phyloP scores from a whole-genome alignment of 2,888 invertebrate species.

The Lithophane ornitopus region DNA sequence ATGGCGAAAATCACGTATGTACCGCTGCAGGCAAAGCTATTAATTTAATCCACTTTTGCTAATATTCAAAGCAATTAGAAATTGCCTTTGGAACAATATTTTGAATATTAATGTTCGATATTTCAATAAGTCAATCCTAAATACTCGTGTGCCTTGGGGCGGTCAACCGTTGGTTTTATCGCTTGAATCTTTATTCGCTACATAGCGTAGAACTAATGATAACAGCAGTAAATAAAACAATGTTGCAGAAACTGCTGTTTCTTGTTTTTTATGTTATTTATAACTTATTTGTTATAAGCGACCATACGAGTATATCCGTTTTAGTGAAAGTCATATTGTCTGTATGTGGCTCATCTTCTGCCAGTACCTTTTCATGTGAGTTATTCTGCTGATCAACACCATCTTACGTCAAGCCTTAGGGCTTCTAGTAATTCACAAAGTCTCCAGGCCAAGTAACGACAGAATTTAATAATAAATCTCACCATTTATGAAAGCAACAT shows the following conservation, averaged over 20 bases:
- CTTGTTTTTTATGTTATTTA: slow-evolving; percentile 15
- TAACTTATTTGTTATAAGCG: slow-evolving; percentile 2
- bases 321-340: no score
- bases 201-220: slow-evolving; percentile 33
- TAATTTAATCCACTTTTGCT: slow-evolving; percentile 57
- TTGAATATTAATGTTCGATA: slow-evolving; percentile 64
- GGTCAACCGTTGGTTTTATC: slow-evolving; percentile 51
- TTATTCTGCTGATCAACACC: neutral
- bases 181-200: slow-evolving; percentile 54
- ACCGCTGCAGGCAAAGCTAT: slow-evolving; percentile 55
- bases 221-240: slow-evolving; percentile 40
- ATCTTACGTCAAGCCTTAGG: neutral
- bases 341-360: neutral
- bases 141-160: slow-evolving; percentile 58
- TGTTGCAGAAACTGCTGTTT: slow-evolving; percentile 13
- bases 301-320: no score
- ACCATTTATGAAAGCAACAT: slow-evolving; percentile 46
- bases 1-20: slow-evolving; percentile 45
- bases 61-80: slow-evolving; percentile 63
- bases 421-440: neutral
- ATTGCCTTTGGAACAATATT: slow-evolving; percentile 56
- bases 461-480: slow-evolving; percentile 30
- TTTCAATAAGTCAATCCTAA: slow-evolving; percentile 63
- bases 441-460: neutral
- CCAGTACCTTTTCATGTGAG: no score